Evolutionary conservation across 2,797 vertebrate species (phyloP).

Genomic region (Manis javanica): DNA sequence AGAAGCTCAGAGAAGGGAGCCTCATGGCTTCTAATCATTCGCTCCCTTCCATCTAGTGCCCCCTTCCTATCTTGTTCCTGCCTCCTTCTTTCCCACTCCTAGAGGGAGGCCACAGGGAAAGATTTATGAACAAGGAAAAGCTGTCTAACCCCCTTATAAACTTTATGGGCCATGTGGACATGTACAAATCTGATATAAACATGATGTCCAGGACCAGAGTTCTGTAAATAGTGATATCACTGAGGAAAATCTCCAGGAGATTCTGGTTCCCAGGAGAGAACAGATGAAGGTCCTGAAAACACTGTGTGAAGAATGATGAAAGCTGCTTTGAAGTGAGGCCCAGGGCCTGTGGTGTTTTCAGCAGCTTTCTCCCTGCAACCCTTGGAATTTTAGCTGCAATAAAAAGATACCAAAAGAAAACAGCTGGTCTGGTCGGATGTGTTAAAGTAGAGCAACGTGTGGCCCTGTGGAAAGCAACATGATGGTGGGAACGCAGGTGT

Average conservation of each 20-base stretch:
- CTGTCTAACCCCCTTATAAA: conserved; percentile 84
- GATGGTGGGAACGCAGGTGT: conserved; percentile 76
- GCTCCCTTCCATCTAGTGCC: neutral
- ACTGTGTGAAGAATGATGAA: conserved; percentile 87
- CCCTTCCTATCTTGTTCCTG: neutral
- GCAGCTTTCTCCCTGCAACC: conserved; percentile 85
- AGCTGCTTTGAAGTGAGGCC: conserved; percentile 88
- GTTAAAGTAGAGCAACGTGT: conserved; percentile 81
- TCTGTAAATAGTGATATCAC: conserved; percentile 88
- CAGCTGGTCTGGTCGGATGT: conserved; percentile 86
- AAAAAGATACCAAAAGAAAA: conserved; percentile 88
- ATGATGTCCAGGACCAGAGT: conserved; percentile 81
- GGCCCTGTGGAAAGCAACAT: conserved; percentile 72
- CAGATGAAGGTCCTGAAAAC: conserved; percentile 86
- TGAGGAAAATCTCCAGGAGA: conserved; percentile 86
- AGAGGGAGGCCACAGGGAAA: conserved; percentile 56
- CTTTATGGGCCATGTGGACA: conserved; percentile 86
- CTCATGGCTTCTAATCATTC: neutral
- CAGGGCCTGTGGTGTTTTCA: conserved; percentile 84
- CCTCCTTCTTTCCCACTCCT: conserved; percentile 48
- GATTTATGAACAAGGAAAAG: conserved; percentile 84
- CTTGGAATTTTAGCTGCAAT: conserved; percentile 89
- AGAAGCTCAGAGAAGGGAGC: neutral
- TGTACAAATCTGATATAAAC: conserved; percentile 86
- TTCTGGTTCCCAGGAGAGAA: conserved; percentile 87